Evolutionary conservation across 2,797 vertebrate species (phyloP).

Genomic region (Alcedo quadribrachys): DNA sequence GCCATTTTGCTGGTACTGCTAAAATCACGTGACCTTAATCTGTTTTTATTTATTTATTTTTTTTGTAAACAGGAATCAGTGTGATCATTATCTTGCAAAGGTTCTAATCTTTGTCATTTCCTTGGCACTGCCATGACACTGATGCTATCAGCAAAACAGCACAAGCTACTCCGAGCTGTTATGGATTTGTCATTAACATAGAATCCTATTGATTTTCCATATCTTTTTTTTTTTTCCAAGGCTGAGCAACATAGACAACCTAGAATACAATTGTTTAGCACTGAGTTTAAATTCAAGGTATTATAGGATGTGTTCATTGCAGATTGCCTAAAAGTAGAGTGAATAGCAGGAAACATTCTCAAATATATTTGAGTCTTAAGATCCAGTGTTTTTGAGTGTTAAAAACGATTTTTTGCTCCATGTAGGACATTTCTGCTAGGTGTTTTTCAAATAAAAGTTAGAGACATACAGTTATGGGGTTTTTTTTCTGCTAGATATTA

Average conservation of each 20-base stretch:
- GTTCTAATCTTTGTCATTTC: slow-evolving; percentile 20
- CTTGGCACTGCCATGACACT: not conserved
- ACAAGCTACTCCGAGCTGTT: not conserved
- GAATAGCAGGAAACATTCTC: not conserved
- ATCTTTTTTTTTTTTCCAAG: not conserved
- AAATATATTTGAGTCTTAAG: not conserved
- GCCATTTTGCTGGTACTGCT: not conserved
- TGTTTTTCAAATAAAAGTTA: not conserved
- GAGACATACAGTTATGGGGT: accelerated
- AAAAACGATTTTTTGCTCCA: not conserved
- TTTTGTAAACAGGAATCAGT: not conserved
- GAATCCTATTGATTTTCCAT: not conserved
- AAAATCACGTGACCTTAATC: not conserved
- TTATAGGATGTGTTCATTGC: not conserved
- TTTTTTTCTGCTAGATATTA: not conserved
- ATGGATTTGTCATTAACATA: not conserved
- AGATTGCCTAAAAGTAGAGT: not conserved
- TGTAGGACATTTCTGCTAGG: not conserved
- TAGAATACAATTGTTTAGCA: not conserved
- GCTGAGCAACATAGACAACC: not conserved
- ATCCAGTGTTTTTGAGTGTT: not conserved
- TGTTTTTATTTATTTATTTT: not conserved
- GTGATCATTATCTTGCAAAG: slow-evolving; percentile 1
- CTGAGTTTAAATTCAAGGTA: not conserved
- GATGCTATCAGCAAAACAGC: not conserved